Percentiles rank a stretch among this genome's conserved stretches.
These are phyloP conservation scores for Drosophila testacea DNA, from an alignment of 2,888 invertebrate genomes.

Conservation along the genomic window DNA sequence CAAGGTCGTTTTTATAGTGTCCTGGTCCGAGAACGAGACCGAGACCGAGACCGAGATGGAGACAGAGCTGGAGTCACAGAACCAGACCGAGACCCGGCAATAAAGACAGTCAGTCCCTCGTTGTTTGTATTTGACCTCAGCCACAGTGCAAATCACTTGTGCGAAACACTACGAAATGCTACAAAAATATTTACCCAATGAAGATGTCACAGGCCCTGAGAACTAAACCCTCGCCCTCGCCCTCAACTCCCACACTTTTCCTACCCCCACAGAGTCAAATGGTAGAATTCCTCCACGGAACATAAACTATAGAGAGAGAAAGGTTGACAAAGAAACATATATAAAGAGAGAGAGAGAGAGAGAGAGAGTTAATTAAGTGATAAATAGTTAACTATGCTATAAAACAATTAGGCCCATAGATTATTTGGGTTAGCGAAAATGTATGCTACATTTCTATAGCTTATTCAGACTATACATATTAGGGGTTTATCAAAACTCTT, in stretches of 20 bases:
- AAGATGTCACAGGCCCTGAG: conserved; percentile 54
- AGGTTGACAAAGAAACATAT: not conserved
- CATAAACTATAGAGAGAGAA: not conserved
- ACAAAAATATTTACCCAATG: conserved; percentile 82
- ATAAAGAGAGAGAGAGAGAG: conserved; percentile 10
- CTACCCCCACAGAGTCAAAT: not conserved
- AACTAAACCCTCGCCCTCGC: conserved; percentile 1
- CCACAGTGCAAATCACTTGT: conserved; percentile 70
- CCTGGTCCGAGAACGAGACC: conserved; percentile 20
- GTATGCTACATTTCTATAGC: conserved; percentile 22
- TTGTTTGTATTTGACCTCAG: conserved; percentile 73
- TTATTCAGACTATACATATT: not conserved
- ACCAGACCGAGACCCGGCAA: conserved; percentile 31
- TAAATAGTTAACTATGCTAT: conserved; percentile 20
- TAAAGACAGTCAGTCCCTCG: conserved; percentile 49
- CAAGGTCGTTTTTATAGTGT: conserved; percentile 79
- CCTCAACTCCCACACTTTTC: not conserved
- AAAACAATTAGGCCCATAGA: conserved; percentile 28
- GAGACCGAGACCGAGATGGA: not conserved
- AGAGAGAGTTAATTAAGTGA: conserved; percentile 44
- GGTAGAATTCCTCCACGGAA: conserved; percentile 9
- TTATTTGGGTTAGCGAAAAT: conserved; percentile 2
- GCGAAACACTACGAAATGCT: conserved; percentile 78
- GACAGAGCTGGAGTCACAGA: not conserved
- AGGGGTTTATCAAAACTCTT: too few species aligned